A percentile compares a stretch with the other conserved stretches of the same genome.
These are phyloP conservation scores for Megaceryle torquata DNA, from an alignment of 2,113 vertebrate genomes.

Conservation along the genomic window DNA sequence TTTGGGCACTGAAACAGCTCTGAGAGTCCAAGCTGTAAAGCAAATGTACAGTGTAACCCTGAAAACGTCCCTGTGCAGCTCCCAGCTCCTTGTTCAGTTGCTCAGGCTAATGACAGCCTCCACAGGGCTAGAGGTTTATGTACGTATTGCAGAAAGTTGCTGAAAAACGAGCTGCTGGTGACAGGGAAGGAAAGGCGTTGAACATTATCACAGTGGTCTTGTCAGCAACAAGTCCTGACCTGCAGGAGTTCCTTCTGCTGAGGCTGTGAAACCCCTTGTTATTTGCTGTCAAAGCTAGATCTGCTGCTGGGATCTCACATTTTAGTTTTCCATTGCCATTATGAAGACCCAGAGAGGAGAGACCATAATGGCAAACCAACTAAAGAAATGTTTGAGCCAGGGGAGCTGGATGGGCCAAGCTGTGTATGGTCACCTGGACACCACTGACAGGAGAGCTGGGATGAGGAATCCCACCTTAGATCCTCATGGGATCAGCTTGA, in stretches of 20 bases:
- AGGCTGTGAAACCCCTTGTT: neutral
- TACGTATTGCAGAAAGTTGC: neutral
- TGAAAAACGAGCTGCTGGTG: neutral
- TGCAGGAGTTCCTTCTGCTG: neutral
- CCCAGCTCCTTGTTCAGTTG: neutral
- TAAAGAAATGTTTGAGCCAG: neutral
- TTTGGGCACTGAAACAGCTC: neutral
- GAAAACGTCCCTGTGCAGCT: neutral
- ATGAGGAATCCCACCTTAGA: neutral
- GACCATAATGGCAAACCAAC: neutral
- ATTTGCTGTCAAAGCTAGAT: neutral
- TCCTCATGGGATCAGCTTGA: neutral
- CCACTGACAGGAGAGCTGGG: neutral
- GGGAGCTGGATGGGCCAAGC: neutral
- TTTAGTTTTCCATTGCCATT: neutral
- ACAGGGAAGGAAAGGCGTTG: neutral
- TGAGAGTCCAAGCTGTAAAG: neutral
- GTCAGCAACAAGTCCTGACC: neutral
- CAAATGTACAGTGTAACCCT: neutral
- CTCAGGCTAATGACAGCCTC: neutral
- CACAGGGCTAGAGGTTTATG: neutral
- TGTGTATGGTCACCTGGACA: rapidly evolving
- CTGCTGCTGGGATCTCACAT: rapidly evolving
- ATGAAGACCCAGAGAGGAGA: neutral
- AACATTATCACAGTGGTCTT: neutral